phyloP scores from a whole-genome alignment of 1,140 invertebrate genomes.

The Calephelis nemesis region DNA sequence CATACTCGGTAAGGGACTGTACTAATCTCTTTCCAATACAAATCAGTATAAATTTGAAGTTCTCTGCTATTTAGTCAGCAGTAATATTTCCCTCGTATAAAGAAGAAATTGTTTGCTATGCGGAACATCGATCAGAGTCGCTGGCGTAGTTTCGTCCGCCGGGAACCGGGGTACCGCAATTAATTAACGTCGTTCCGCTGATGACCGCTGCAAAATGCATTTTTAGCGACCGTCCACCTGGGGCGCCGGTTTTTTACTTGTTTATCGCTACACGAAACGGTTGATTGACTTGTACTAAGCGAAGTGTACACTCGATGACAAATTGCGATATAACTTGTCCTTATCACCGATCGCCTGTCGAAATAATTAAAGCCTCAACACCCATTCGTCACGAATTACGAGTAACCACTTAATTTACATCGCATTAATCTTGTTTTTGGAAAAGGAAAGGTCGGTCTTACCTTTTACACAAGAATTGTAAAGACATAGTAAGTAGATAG shows the following conservation, averaged over 20 bases:
- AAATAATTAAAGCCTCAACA: neutral
- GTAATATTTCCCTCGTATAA: conserved; percentile 4
- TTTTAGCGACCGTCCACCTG: conserved; percentile 27
- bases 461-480: too few species aligned
- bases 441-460: too few species aligned
- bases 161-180: conserved; percentile 22
- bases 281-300: conserved; percentile 19
- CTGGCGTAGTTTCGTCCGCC: conserved; percentile 21
- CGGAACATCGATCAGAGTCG: conserved; percentile 25
- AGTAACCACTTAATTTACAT: too few species aligned
- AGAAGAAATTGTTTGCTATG: conserved; percentile 17
- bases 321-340: conserved; percentile 18
- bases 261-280: conserved; percentile 24
- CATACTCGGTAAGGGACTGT: too few species aligned
- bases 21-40: too few species aligned
- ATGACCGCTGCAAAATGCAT: conserved; percentile 30
- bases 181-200: conserved; percentile 28
- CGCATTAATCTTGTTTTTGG: too few species aligned
- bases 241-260: conserved; percentile 25
- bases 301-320: conserved; percentile 16
- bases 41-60: too few species aligned
- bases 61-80: neutral
- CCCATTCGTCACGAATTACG: too few species aligned
- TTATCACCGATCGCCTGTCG: neutral
- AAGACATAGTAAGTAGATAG: too few species aligned